A percentile compares a stretch with the other conserved stretches of the same genome.
phyloP scores from a whole-genome alignment of 1,140 invertebrate genomes.

The Ridgeia piscesae region DNA sequence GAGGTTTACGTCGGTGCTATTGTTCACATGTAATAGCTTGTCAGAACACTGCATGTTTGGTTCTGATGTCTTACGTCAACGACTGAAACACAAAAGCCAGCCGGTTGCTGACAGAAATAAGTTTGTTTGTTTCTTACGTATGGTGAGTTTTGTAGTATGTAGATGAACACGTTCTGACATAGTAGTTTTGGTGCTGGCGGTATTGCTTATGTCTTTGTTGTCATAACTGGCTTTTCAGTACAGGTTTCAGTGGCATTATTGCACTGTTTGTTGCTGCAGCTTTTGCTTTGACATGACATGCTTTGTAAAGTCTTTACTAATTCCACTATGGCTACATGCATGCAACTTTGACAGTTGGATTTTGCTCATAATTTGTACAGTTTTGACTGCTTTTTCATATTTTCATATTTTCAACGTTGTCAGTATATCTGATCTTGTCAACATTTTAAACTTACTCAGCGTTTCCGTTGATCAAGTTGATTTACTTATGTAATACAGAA shows the following conservation, averaged over 20 bases:
- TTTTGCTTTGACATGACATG: not conserved
- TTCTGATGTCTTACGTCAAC: conserved; percentile 8
- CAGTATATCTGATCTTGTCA: not conserved
- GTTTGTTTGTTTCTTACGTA: not conserved
- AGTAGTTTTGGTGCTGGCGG: not conserved
- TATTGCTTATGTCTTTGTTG: not conserved
- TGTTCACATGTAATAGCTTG: not conserved
- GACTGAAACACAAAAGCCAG: not conserved
- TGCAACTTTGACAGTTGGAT: not conserved
- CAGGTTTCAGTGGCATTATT: not conserved
- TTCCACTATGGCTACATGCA: conserved; percentile 1
- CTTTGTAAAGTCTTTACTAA: not conserved
- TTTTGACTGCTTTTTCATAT: not conserved
- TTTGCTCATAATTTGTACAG: not conserved
- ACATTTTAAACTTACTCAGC: not conserved
- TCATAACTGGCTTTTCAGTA: not conserved
- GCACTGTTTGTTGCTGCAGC: not conserved
- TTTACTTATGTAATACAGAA: not conserved
- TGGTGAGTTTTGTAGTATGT: not conserved
- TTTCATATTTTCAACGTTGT: not conserved
- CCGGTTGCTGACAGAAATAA: not conserved
- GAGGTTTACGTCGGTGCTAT: not conserved
- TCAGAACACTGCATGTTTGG: not conserved
- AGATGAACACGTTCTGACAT: not conserved
- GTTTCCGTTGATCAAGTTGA: not conserved